Evolutionary conservation across 2,797 vertebrate genomes (phyloP).

Genomic region (Alca torda): DNA sequence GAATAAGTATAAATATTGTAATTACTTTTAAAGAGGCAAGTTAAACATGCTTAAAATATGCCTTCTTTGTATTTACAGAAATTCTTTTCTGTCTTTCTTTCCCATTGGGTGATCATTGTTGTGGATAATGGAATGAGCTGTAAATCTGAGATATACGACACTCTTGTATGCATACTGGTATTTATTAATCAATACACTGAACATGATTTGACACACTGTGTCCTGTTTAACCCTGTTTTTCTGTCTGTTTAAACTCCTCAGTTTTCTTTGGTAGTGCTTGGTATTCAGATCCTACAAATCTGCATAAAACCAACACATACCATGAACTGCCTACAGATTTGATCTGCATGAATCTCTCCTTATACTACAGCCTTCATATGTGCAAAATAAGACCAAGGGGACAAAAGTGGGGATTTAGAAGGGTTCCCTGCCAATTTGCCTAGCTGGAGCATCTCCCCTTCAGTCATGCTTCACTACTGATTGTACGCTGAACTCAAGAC

Average conservation of each 20-base stretch:
- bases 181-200: slow-evolving; percentile 73
- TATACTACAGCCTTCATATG: slow-evolving; percentile 73
- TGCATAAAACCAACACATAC: slow-evolving; percentile 79
- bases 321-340: slow-evolving; percentile 69
- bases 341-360: slow-evolving; percentile 73
- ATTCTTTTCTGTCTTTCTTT: slow-evolving; percentile 72
- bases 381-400: slow-evolving; percentile 73
- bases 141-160: slow-evolving; percentile 73
- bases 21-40: slow-evolving; percentile 63
- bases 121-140: slow-evolving; percentile 74
- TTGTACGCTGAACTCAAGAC: not conserved
- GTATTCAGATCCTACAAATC: slow-evolving; percentile 78
- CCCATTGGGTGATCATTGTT: slow-evolving; percentile 71
- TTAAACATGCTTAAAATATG: slow-evolving; percentile 70
- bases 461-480: not conserved
- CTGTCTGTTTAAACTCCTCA: slow-evolving; percentile 74
- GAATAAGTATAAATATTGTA: slow-evolving; percentile 63
- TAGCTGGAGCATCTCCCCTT: not conserved
- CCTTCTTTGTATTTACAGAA: slow-evolving; percentile 76
- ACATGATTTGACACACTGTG: slow-evolving; percentile 73
- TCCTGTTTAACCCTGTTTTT: slow-evolving; percentile 72
- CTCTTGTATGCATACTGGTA: slow-evolving; percentile 73
- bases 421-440: slow-evolving; percentile 42
- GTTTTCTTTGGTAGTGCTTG: slow-evolving; percentile 78
- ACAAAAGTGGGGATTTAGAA: slow-evolving; percentile 65